These are phyloP conservation scores for Melipona beecheii DNA, from an alignment of 2,888 invertebrate genomes.

Conservation along the genomic window DNA sequence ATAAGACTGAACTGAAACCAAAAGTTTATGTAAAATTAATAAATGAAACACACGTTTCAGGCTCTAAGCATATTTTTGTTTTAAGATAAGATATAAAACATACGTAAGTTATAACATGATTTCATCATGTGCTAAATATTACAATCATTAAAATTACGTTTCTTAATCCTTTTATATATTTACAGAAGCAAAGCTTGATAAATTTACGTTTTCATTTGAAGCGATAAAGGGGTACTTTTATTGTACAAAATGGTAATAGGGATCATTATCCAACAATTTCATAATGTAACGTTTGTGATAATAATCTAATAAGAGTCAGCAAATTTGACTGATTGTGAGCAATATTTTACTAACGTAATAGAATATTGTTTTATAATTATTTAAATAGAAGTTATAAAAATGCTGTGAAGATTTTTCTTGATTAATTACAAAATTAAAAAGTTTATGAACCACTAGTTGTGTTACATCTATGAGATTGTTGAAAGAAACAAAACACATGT, in stretches of 20 bases:
- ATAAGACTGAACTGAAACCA: constrained; percentile 69
- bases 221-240: constrained; percentile 65
- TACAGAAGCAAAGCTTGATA: constrained; percentile 19
- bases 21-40: constrained; percentile 51
- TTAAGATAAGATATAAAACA: constrained; percentile 26
- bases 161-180: constrained; percentile 19
- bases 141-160: constrained; percentile 21
- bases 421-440: constrained; percentile 45
- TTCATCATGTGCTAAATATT: constrained; percentile 30
- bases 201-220: constrained; percentile 51
- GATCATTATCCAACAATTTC: constrained; percentile 74
- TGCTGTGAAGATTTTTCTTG: constrained; percentile 38
- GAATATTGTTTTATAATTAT: constrained; percentile 53
- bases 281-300: constrained; percentile 72
- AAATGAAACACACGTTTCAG: constrained; percentile 43
- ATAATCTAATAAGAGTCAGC: constrained; percentile 59
- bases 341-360: constrained; percentile 61
- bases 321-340: constrained; percentile 55
- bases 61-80: constrained; percentile 44
- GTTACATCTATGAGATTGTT: constrained; percentile 73
- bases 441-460: constrained; percentile 53
- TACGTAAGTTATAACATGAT: constrained; percentile 26
- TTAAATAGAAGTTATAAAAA: constrained; percentile 32
- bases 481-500: constrained; percentile 62
- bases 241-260: constrained; percentile 75